Evolutionary conservation across 2,113 vertebrate genomes (phyloP).

Genomic region (Vicugna pacos): DNA sequence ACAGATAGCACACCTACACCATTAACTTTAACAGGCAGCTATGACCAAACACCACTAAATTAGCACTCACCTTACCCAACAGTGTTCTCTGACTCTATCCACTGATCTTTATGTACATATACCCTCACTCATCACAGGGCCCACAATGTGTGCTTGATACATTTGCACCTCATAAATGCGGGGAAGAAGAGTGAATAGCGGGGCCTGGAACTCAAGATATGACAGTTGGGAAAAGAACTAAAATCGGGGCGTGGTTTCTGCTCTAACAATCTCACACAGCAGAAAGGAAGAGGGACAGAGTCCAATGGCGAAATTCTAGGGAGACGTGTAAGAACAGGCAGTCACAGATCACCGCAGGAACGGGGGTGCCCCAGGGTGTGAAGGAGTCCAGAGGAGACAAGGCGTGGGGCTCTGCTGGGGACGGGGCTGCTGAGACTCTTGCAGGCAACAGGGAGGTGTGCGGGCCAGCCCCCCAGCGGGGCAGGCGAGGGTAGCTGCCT

Average conservation of each 20-base stretch:
- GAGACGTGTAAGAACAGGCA: not conserved
- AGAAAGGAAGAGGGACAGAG: not conserved
- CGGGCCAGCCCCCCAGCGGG: not conserved
- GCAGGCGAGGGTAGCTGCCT: not conserved
- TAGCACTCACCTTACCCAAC: too few relatives aligned
- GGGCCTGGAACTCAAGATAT: not conserved
- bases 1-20: not conserved
- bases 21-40: not conserved
- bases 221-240: not conserved
- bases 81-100: not conserved
- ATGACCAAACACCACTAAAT: not conserved
- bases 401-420: not conserved
- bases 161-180: too few relatives aligned
- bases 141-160: not conserved
- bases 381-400: accelerated
- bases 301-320: not conserved
- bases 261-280: not conserved
- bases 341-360: not conserved
- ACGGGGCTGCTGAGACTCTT: not conserved
- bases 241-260: not conserved
- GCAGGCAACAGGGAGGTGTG: not conserved
- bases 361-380: not conserved
- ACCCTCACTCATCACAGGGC: not conserved
- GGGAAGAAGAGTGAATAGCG: not conserved
- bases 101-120: not conserved